Evolutionary conservation across 2,113 vertebrate species (phyloP).

Genomic region (Myrmecobius fasciatus): DNA sequence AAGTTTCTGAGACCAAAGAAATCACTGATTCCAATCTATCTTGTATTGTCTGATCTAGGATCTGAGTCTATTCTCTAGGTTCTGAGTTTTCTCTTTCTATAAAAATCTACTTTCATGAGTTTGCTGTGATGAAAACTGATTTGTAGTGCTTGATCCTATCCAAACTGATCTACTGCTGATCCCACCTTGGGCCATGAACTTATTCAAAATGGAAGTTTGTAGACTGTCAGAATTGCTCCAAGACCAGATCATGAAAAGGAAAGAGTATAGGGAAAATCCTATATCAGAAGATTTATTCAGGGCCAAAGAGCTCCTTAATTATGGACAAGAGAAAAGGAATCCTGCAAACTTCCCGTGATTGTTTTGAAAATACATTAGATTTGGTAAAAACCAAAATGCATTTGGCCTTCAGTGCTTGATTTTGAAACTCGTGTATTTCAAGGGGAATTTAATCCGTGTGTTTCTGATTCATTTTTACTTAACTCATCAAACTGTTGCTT

Average conservation of each 20-base stretch:
- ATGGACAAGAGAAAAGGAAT: conserved; percentile 28
- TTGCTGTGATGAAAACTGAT: neutral
- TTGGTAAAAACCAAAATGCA: conserved; percentile 81
- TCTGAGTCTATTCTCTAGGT: neutral
- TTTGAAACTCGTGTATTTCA: conserved; percentile 67
- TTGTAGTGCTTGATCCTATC: neutral
- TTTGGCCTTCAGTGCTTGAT: conserved; percentile 68
- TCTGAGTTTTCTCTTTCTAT: neutral
- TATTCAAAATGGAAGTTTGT: neutral
- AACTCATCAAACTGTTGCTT: conserved; percentile 73
- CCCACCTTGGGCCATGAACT: neutral
- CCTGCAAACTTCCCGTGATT: conserved; percentile 9
- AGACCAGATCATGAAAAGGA: neutral
- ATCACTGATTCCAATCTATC: neutral
- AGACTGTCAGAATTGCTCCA: neutral
- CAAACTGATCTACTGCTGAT: neutral
- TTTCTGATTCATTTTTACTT: conserved; percentile 76
- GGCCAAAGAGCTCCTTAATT: conserved; percentile 15
- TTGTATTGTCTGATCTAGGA: neutral
- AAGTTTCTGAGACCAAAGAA: neutral
- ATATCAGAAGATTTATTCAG: neutral
- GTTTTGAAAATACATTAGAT: conserved; percentile 66
- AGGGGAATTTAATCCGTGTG: conserved; percentile 72
- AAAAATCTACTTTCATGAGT: neutral
- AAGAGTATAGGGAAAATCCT: neutral